phyloP scores from a whole-genome alignment of 1,140 invertebrate species.

The Choristoneura fumiferana region DNA sequence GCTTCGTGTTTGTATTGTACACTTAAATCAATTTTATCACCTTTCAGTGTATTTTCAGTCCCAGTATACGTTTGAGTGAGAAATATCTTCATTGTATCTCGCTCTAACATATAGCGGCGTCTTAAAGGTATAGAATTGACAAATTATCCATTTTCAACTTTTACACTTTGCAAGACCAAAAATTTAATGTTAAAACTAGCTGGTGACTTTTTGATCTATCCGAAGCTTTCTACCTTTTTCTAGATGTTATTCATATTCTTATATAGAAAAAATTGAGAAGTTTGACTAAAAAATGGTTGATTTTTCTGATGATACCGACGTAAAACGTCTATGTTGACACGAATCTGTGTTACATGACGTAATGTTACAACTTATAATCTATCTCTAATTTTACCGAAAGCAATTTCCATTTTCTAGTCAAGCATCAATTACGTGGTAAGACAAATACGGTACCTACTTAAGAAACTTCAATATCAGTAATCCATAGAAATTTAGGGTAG shows the following conservation, averaged over 20 bases:
- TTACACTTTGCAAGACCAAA: conserved; percentile 11
- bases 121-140: background rate
- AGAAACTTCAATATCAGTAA: conserved; percentile 17
- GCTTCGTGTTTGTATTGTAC: no score
- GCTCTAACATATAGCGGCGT: no score
- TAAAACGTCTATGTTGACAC: no score
- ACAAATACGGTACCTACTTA: conserved; percentile 13
- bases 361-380: no score
- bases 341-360: no score
- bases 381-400: no score
- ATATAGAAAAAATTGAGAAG: background rate
- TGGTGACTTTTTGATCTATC: conserved; percentile 3
- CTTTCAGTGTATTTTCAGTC: no score
- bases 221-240: conserved; percentile 4
- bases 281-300: no score
- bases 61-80: no score
- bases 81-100: no score
- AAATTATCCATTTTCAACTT: background rate
- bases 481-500: conserved; percentile 7
- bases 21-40: background rate
- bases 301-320: no score
- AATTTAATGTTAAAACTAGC: conserved; percentile 13
- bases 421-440: conserved; percentile 3
- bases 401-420: background rate
- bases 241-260: conserved; percentile 14